Percentiles rank a stretch among this genome's conserved stretches.
These are phyloP conservation scores for Dendroctonus valens DNA, from an alignment of 1,140 invertebrate genomes.

Conservation along the genomic window DNA sequence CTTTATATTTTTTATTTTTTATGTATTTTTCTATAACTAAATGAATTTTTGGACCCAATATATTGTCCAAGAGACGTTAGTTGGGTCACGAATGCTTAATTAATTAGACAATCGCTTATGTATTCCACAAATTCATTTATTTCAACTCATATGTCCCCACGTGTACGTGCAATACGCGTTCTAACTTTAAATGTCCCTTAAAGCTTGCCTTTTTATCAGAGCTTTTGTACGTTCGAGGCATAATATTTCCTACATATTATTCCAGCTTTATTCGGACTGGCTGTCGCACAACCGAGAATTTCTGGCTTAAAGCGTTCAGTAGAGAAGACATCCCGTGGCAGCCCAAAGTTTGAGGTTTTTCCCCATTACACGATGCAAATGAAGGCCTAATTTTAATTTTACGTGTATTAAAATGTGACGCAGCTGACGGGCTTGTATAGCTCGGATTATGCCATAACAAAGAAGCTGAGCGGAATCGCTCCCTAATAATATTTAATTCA, in stretches of 20 bases:
- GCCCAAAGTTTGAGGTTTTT: constrained; percentile 48
- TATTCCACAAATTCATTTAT: no score
- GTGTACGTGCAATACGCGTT: no score
- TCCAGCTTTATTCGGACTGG: constrained; percentile 21
- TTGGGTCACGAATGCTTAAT: no score
- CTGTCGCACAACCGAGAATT: constrained; percentile 31
- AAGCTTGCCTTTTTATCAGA: neutral
- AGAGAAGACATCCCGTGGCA: constrained; percentile 25
- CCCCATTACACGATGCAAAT: constrained; percentile 61
- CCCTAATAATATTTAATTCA: constrained; percentile 39
- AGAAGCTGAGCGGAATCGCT: constrained; percentile 44
- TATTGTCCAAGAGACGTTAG: no score
- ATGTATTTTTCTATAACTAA: no score
- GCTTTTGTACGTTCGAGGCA: neutral
- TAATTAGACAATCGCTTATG: no score
- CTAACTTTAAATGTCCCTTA: no score
- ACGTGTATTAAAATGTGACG: constrained; percentile 58
- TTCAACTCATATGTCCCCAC: no score
- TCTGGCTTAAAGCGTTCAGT: constrained; percentile 33
- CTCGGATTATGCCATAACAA: constrained; percentile 45
- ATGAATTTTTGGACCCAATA: no score
- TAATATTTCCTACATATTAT: constrained; percentile 24
- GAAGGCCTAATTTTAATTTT: constrained; percentile 61
- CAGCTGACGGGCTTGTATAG: constrained; percentile 51
- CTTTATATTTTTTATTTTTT: no score